Evolutionary conservation across 2,113 vertebrate genomes (phyloP).

Genomic region (Eptesicus fuscus): DNA sequence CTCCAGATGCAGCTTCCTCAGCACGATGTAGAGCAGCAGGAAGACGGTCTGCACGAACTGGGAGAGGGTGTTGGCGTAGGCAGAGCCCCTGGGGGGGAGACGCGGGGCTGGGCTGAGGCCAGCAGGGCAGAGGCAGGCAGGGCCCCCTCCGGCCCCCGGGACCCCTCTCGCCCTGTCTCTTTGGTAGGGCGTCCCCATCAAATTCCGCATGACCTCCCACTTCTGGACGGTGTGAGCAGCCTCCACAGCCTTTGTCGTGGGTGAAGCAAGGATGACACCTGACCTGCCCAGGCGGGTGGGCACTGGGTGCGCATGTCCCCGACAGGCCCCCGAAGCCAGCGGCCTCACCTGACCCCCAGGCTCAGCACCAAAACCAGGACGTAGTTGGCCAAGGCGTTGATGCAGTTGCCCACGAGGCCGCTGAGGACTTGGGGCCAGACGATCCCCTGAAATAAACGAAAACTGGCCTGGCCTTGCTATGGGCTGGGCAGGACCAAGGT

Average conservation of each 20-base stretch:
- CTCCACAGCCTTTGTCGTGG: neutral
- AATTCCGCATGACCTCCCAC: neutral
- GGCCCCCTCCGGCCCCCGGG: neutral
- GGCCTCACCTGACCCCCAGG: slow-evolving; percentile 85
- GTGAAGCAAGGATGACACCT: neutral
- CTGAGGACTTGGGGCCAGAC: slow-evolving; percentile 91
- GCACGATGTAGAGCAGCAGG: slow-evolving; percentile 86
- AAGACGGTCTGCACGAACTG: slow-evolving; percentile 84
- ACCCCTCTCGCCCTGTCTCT: neutral
- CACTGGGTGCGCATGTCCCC: neutral
- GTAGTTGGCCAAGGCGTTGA: slow-evolving; percentile 86
- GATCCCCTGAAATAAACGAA: slow-evolving; percentile 85
- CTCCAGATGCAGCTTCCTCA: slow-evolving; percentile 85
- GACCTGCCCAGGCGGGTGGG: neutral
- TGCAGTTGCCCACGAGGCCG: slow-evolving; percentile 82
- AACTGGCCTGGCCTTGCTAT: neutral
- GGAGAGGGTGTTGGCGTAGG: slow-evolving; percentile 85
- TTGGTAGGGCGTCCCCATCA: neutral
- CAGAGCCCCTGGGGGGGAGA: slow-evolving; percentile 85
- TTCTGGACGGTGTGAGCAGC: neutral
- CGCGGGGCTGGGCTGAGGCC: neutral
- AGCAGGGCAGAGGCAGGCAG: neutral
- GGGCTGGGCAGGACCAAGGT: accelerated
- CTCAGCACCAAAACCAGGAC: slow-evolving; percentile 83
- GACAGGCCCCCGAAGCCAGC: neutral